Evolutionary conservation across 2,113 vertebrate genomes (phyloP), one percentile per base, ranked within the genome.

Genomic region (Tachysurus vachellii): DNA sequence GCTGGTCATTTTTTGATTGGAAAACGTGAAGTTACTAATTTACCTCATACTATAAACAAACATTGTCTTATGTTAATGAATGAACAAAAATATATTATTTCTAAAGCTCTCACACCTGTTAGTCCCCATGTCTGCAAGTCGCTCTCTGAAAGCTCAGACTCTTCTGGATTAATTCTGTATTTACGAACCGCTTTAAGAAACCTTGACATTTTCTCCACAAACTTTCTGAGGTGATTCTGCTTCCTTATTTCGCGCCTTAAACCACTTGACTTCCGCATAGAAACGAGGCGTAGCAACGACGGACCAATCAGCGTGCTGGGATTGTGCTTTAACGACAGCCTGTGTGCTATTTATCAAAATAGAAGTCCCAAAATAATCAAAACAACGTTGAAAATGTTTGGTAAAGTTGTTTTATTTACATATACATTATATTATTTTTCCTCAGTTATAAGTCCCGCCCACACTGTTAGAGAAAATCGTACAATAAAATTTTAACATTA

Each of bases 71-170:
- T 36, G 36, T 36, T 36, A 36, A 36, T 1, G 36, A 53, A 53
- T n/a, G 1, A 77, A 14, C 3, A 17, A 28, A n/a, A 16, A 36
- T 36, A 36, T 36, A n/a, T 16, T n/a, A 12, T 28, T 77, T 57
- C 4, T 36, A 36, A 5, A 56, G 3, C 26, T 17, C 61, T 56
- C 86, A 19, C 86, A 95, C 95, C 95, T 92, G 4, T 88, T 62
- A 96, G 89, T 36, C 95, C 95, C 88, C 91, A 95, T 44, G 88
- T 90, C 68, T 92, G 86, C 47, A 95, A 2, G 53, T 95, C 93
- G 9, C 47, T 61, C 79, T 92, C 93, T 3, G 61, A 6, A 0
- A 95, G 1, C 5, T 84, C 8, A 1, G 80, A 85, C 50, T 91
- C 91, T 53, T 92, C 83, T 73, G 36, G 36, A 36, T 36, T 36